phyloP scores from a whole-genome alignment of 2,113 vertebrate species.

The Camarhynchus parvulus region DNA sequence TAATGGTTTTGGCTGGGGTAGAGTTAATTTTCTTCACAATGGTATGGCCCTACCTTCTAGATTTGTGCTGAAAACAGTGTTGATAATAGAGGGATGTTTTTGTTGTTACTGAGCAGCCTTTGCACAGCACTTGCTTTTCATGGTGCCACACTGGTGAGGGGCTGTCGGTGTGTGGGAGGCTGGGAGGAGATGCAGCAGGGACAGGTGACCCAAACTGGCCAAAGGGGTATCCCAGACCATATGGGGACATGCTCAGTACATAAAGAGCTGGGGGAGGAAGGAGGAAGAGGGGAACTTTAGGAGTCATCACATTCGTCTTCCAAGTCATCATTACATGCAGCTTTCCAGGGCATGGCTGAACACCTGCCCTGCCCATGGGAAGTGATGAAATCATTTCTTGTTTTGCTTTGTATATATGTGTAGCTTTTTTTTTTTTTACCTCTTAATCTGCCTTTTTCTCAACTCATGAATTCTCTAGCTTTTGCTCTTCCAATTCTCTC shows the following conservation, averaged over 20 bases:
- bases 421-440: not conserved
- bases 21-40: not conserved
- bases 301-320: not conserved
- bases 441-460: not conserved
- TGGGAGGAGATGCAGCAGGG: not conserved
- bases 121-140: not conserved
- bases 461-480: not conserved
- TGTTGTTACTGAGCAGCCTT: not conserved
- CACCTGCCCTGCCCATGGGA: not conserved
- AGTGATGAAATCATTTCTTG: not conserved
- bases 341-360: not conserved
- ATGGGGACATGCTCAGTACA: not conserved
- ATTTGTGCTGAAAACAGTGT: not conserved
- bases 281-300: not conserved
- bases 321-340: not conserved
- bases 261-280: not conserved
- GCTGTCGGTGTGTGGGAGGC: accelerated
- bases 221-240: not conserved
- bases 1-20: not conserved
- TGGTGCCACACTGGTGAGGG: not conserved
- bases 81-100: not conserved
- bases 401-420: not conserved
- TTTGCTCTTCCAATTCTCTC: not conserved
- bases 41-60: too few relatives aligned
- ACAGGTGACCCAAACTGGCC: not conserved